Percentiles rank a stretch among this genome's conserved stretches.
These are phyloP conservation scores for Atrina japonica DNA, from an alignment of 2,888 invertebrate genomes.

Conservation along the genomic window DNA sequence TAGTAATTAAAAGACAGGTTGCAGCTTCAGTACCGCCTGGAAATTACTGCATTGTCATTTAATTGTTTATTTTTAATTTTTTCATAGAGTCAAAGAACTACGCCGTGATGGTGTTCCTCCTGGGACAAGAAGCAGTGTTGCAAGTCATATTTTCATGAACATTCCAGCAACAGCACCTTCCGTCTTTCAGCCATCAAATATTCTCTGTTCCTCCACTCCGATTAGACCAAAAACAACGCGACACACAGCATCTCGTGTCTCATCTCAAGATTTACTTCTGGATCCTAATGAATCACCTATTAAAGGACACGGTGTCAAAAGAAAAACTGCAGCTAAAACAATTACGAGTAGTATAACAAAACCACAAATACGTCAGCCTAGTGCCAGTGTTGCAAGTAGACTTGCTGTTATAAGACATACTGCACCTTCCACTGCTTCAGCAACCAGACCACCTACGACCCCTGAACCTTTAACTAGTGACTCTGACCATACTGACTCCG, in stretches of 20 bases:
- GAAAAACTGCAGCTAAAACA: conserved; percentile 53
- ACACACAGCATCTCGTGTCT: conserved; percentile 35
- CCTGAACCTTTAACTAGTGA: conserved; percentile 18
- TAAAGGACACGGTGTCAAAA: conserved; percentile 65
- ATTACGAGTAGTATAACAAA: conserved; percentile 38
- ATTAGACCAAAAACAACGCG: conserved; percentile 58
- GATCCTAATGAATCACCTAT: conserved; percentile 73
- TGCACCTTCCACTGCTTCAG: conserved; percentile 11
- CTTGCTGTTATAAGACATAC: conserved; percentile 39
- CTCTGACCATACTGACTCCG: conserved; percentile 71
- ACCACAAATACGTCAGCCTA: conserved; percentile 33
- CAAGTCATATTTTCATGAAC: conserved; percentile 70
- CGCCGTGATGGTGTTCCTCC: conserved; percentile 51
- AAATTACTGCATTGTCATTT: too few relatives aligned
- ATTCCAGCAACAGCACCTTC: conserved; percentile 72
- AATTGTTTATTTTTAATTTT: too few relatives aligned
- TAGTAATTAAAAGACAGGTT: too few relatives aligned
- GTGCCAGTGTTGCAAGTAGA: conserved; percentile 41
- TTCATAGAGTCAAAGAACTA: conserved; percentile 73
- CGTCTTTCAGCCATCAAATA: conserved; percentile 72
- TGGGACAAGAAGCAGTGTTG: conserved; percentile 57
- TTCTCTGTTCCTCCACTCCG: conserved; percentile 73
- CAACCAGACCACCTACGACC: neutral
- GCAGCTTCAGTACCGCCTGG: too few relatives aligned
- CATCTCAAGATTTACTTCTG: conserved; percentile 51